Evolutionary conservation across 1,140 invertebrate species (phyloP), one percentile per base, ranked within the genome.

Genomic region (Pissodes strobi): DNA sequence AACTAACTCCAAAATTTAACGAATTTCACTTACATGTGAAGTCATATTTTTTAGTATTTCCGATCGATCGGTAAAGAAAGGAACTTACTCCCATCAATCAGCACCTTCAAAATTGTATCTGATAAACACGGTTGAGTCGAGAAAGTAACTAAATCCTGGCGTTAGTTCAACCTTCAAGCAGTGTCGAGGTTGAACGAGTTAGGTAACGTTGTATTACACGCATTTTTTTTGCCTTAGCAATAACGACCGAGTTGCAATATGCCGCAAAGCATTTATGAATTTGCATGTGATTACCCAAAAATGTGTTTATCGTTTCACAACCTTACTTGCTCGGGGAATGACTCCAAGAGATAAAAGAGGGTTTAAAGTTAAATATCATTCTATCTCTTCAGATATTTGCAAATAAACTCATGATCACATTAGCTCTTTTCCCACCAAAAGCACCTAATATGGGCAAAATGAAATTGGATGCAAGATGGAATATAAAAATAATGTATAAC

Each of bases 61-160:
- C 15, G 21, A 48, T 48, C 45, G 17, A 9, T 48, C 13, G 18
- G 45, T 48, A 48, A 13, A 48, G 17, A 48, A 21, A 48, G 45
- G 45, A 48, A 18, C 45, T 3, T 19, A 4, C 18, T 48, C 9
- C 45, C 45, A 18, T 9, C 21, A 9, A 4, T 21, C 13, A 18
- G 18, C 18, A 12, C 6, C 4, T 9, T 21, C 2, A 21, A 48
- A 9, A 48, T 48, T 8, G 6, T 21, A 21, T 18, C 21, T 21
- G 15, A 21, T 18, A 18, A 8, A 21, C 19, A 18, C 45, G 5
- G 2, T 3, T 18, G 45, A 9, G 10, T 51, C 8, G 1, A 12
- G 25, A 68, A 55, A 39, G 27, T 2, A 41, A 58, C 68, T 71
- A 69, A 39, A 18, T 69, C 18, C 68, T 60, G 41, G 61, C n/a